Base-by-base conservation (phyloP, 2,797 vertebrate species). In the Poecilia velifera region DNA sequence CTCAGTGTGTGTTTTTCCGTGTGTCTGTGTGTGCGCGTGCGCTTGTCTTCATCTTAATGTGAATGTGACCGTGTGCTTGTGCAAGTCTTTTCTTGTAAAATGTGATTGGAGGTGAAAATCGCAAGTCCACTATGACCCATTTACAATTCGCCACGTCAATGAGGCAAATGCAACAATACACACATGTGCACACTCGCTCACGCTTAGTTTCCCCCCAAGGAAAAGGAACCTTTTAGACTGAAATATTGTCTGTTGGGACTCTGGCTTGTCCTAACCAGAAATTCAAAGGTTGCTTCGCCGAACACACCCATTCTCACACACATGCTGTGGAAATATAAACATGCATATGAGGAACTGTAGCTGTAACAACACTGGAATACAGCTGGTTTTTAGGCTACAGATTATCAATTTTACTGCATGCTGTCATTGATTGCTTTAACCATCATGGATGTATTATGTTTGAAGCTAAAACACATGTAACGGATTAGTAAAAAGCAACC, bases 51-150 rank as follows among this genome's bases (percentile, higher is more conserved):
- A 13, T 72, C 70, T 82, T 57, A 75, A 77, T 79, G 82, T 55
- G 36, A 75, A 9, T 77, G 76, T 78, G 81, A 57, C 55, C 45
- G 25, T 73, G 71, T 59, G 82, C 13, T 64, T 55, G 34, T 73
- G 74, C 3, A 12, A 78, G 81, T 78, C 57, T 62, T 84, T 66
- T 36, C 74, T 83, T 92, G 81, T 88, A 79, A 90, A 88, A 93
- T 87, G 72, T 87, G 85, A 92, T 89, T 87, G 86, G 87, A 92
- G 86, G 82, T 91, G 89, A 90, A 90, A 83, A 64, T 86, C 73
- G 31, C 41, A 82, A 88, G 85, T 87, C 84, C 78, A 87, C 81
- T 43, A 81, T 88, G 84, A 79, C 81, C 83, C 83, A 88, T 88
- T 82, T 83, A 89, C 70, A 84, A 84, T 84, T 84, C 84, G 79